These are phyloP conservation scores for Varecia variegata DNA, from an alignment of 2,797 vertebrate species.

Conservation along the genomic window DNA sequence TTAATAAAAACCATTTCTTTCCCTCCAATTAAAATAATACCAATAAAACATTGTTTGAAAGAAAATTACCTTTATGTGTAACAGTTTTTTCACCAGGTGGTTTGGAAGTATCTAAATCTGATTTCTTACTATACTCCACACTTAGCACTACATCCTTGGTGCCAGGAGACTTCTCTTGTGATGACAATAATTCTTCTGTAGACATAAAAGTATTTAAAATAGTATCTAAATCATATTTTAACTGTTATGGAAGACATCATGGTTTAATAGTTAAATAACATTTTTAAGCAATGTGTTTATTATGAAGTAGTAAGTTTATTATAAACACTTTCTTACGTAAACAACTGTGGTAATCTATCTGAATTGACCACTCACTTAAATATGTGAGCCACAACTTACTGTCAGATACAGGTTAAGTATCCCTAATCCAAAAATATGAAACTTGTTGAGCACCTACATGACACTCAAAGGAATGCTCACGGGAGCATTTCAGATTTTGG, in stretches of 20 bases:
- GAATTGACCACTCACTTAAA: slow-evolving; percentile 34
- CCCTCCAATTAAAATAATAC: slow-evolving; percentile 16
- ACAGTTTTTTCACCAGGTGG: slow-evolving; percentile 90
- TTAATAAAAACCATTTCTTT: background rate
- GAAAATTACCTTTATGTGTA: slow-evolving; percentile 91
- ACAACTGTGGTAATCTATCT: background rate
- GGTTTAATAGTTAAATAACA: background rate
- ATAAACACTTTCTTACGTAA: background rate
- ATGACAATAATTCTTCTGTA: slow-evolving; percentile 93
- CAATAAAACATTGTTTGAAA: background rate
- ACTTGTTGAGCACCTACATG: background rate
- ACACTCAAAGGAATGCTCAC: background rate
- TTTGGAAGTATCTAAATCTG: slow-evolving; percentile 92
- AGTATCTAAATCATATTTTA: slow-evolving; percentile 43
- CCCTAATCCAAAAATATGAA: background rate
- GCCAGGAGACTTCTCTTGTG: slow-evolving; percentile 93
- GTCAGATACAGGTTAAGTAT: background rate
- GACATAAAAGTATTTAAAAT: slow-evolving; percentile 62
- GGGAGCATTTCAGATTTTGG: background rate
- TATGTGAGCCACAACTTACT: background rate
- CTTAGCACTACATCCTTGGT: slow-evolving; percentile 97
- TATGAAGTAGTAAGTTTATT: background rate
- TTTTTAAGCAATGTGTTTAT: background rate
- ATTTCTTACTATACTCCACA: slow-evolving; percentile 94
- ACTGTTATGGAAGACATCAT: background rate